A percentile compares a stretch with the other conserved stretches of the same genome.
These are phyloP conservation scores for Melanaphis sacchari DNA, from an alignment of 1,140 invertebrate species.

Conservation along the genomic window DNA sequence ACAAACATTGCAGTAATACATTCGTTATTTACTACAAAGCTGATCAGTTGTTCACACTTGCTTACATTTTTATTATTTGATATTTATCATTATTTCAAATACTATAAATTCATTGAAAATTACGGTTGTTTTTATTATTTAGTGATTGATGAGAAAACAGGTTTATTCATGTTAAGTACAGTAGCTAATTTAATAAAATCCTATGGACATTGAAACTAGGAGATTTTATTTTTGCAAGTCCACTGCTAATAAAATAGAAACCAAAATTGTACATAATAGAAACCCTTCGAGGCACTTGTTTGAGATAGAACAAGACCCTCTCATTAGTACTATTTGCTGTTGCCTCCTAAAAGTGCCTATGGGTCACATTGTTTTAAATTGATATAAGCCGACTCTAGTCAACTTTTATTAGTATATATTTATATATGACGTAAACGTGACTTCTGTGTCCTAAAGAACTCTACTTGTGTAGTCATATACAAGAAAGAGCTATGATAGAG, in stretches of 20 bases:
- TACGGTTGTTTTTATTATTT: not conserved
- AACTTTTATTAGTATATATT: slow-evolving; percentile 31
- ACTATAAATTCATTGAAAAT: not conserved
- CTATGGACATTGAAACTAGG: not conserved
- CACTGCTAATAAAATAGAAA: slow-evolving; percentile 14
- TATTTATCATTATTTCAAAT: not conserved
- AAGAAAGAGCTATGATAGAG: not conserved
- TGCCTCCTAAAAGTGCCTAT: not conserved
- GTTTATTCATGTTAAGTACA: not conserved
- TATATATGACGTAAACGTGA: slow-evolving; percentile 33
- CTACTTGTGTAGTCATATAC: not conserved
- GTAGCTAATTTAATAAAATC: not conserved
- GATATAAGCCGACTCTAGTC: slow-evolving; percentile 4
- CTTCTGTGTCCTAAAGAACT: not conserved
- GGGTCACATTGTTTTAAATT: slow-evolving; percentile 19
- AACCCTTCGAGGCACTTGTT: not conserved
- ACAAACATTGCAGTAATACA: too few relatives aligned
- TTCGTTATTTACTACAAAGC: too few relatives aligned
- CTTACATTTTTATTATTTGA: too few relatives aligned
- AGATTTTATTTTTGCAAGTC: not conserved
- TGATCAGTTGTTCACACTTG: too few relatives aligned
- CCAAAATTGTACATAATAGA: slow-evolving; percentile 2
- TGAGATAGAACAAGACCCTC: not conserved
- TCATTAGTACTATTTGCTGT: slow-evolving; percentile 43
- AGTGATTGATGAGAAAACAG: not conserved